These are phyloP conservation scores for Mesorhabditis sp. DNA, from an alignment of 2,888 invertebrate genomes.

Conservation along the genomic window DNA sequence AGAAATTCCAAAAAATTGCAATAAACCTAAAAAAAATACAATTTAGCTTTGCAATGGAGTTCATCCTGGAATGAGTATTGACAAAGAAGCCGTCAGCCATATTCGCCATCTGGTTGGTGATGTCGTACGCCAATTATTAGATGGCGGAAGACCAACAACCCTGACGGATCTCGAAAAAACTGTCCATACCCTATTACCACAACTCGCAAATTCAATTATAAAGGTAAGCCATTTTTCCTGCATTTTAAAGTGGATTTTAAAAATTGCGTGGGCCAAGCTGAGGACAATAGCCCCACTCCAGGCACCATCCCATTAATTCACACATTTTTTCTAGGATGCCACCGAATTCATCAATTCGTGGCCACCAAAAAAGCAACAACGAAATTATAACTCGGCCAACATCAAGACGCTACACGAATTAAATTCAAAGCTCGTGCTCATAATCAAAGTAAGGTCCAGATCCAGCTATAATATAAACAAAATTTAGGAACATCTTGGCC, in stretches of 20 bases:
- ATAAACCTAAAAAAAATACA: no score
- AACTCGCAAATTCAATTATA: conserved; percentile 15
- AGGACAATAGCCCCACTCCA: no score
- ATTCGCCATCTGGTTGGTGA: conserved; percentile 37
- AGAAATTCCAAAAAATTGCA: no score
- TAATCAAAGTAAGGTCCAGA: conserved; percentile 1
- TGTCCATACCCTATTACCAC: neutral
- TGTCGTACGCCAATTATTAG: conserved; percentile 31
- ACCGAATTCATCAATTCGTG: neutral
- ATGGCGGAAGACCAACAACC: neutral
- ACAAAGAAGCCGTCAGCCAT: conserved; percentile 43
- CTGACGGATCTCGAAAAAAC: neutral
- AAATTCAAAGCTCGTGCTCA: conserved; percentile 9
- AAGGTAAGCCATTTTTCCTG: conserved; percentile 21
- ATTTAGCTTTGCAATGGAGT: conserved; percentile 37
- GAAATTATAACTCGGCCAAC: neutral
- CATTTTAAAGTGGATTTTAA: no score
- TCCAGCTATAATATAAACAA: no score
- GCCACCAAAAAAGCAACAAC: neutral
- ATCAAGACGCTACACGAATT: conserved; percentile 2
- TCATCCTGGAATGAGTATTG: conserved; percentile 49
- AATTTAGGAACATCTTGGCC: conserved; percentile 23
- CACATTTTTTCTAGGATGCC: neutral
- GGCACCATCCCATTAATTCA: conserved; percentile 3
- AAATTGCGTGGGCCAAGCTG: no score